Evolutionary conservation across 2,888 invertebrate species (phyloP).

Genomic region (Caenorhabditis zanzibari): DNA sequence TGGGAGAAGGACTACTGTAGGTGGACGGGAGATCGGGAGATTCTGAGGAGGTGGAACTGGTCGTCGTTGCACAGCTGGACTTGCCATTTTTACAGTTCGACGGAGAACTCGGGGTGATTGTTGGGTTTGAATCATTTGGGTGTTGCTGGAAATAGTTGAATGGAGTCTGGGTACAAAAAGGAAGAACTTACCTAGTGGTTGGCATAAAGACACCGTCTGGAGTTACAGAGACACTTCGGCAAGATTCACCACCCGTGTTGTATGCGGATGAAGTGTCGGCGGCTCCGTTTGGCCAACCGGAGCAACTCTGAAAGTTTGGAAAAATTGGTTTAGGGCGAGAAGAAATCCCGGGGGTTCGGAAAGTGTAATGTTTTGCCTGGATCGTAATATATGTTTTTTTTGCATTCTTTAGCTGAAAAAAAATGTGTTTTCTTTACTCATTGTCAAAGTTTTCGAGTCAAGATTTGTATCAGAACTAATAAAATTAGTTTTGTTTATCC

Average conservation of each 20-base stretch:
- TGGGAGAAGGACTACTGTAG: conserved; percentile 62
- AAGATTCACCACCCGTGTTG: conserved; percentile 89
- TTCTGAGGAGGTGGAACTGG: conserved; percentile 20
- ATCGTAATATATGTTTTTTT: too few relatives aligned
- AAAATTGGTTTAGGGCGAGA: too few relatives aligned
- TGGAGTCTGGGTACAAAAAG: neutral
- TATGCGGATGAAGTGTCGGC: conserved; percentile 88
- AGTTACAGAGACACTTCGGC: conserved; percentile 86
- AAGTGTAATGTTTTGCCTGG: too few relatives aligned
- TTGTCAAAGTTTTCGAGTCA: too few relatives aligned
- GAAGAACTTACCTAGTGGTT: conserved; percentile 25
- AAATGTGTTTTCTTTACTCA: too few relatives aligned
- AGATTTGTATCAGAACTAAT: too few relatives aligned
- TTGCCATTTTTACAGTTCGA: conserved; percentile 56
- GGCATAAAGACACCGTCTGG: conserved; percentile 68
- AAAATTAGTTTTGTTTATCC: too few relatives aligned
- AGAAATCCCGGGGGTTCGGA: too few relatives aligned
- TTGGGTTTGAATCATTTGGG: conserved; percentile 55
- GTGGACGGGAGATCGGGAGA: conserved; percentile 47
- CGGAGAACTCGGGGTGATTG: conserved; percentile 59
- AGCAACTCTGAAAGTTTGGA: conserved; percentile 52
- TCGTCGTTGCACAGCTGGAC: conserved; percentile 56
- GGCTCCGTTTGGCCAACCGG: conserved; percentile 63
- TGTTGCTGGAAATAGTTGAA: conserved; percentile 23
- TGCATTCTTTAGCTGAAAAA: too few relatives aligned